Conservation (phyloP, 2,888 invertebrate species). For the Hypomecis punctinalis region DNA sequence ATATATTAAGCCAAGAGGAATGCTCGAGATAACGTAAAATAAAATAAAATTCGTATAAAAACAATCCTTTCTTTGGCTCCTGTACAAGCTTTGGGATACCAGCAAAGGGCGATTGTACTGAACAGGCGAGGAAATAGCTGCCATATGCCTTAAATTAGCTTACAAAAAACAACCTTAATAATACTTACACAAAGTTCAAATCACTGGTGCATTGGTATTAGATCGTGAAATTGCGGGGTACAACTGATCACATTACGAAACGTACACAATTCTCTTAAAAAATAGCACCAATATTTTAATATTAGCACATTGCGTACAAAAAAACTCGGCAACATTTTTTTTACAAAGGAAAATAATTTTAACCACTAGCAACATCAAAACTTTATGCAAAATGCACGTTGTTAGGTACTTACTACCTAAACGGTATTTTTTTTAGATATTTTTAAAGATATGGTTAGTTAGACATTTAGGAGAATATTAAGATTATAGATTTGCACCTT, state of each 20-base stretch:
- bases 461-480: slow-evolving; percentile 59
- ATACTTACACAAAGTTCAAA: slow-evolving; percentile 62
- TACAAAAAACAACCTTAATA: slow-evolving; percentile 55
- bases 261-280: slow-evolving; percentile 63
- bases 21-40: slow-evolving; percentile 54
- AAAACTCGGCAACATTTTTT: slow-evolving; percentile 57
- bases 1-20: slow-evolving; percentile 59
- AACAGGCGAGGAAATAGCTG: slow-evolving; percentile 59
- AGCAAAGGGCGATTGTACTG: slow-evolving; percentile 68
- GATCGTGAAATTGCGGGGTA: slow-evolving; percentile 46
- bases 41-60: slow-evolving; percentile 58
- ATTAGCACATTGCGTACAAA: slow-evolving; percentile 69
- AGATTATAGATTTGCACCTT: slow-evolving; percentile 65
- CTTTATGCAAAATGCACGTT: slow-evolving; percentile 45
- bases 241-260: slow-evolving; percentile 58
- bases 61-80: slow-evolving; percentile 72
- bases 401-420: slow-evolving; percentile 34
- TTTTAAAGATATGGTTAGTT: slow-evolving; percentile 66
- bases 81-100: slow-evolving; percentile 63
- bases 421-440: slow-evolving; percentile 46
- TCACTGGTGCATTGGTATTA: slow-evolving; percentile 67
- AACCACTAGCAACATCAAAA: slow-evolving; percentile 69
- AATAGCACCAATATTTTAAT: slow-evolving; percentile 82
- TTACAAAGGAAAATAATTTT: slow-evolving; percentile 54
- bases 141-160: slow-evolving; percentile 48